These are phyloP conservation scores for Chromis chromis DNA, from an alignment of 2,797 vertebrate species.

Conservation along the genomic window DNA sequence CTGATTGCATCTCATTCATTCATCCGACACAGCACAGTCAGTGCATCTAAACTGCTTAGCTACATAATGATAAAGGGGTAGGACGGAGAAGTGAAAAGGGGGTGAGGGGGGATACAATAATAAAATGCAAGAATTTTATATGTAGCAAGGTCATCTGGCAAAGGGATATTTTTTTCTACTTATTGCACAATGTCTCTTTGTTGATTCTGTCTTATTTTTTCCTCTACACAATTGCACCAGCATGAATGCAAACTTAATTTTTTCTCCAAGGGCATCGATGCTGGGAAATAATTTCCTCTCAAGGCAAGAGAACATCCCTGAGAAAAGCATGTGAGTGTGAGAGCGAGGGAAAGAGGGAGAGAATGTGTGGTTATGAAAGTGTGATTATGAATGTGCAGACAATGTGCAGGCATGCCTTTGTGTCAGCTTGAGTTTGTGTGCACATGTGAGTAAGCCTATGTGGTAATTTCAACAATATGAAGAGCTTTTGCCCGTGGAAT, in stretches of 20 bases:
- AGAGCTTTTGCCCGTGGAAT: constrained; percentile 61
- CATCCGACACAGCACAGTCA: constrained; percentile 1
- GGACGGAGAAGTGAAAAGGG: constrained; percentile 17
- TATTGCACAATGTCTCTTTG: constrained; percentile 57
- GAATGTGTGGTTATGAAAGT: constrained; percentile 73
- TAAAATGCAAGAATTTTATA: constrained; percentile 49
- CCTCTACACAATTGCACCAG: constrained; percentile 52
- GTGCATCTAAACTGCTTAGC: constrained; percentile 37
- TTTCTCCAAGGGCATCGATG: constrained; percentile 60
- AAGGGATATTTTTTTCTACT: constrained; percentile 12
- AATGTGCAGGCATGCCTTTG: constrained; percentile 77
- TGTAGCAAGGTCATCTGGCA: constrained; percentile 39
- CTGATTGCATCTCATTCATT: constrained; percentile 34
- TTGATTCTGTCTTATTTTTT: constrained; percentile 45
- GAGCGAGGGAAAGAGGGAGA: constrained; percentile 24
- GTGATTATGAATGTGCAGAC: constrained; percentile 76
- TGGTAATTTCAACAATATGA: constrained; percentile 68
- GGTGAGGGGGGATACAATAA: background rate
- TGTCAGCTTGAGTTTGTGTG: constrained; percentile 69
- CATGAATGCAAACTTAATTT: constrained; percentile 58
- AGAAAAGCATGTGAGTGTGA: constrained; percentile 44
- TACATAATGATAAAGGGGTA: constrained; percentile 25
- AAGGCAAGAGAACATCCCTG: constrained; percentile 59
- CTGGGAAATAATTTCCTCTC: constrained; percentile 72
- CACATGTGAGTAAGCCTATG: constrained; percentile 52